Conservation (phyloP, 2,797 vertebrate species). For the Botia kubotai region DNA sequence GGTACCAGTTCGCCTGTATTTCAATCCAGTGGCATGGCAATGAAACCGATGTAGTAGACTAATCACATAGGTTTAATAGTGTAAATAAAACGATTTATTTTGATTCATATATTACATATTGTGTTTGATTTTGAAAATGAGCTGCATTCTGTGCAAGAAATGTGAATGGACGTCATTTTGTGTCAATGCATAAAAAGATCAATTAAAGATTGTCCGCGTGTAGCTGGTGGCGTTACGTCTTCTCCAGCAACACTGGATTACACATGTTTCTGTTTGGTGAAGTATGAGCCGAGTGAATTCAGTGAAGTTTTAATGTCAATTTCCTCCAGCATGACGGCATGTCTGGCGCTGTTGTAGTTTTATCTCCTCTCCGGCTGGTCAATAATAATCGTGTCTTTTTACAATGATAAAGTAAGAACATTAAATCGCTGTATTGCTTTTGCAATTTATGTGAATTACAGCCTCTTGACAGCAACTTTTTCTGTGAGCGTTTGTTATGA, state of each 20-base stretch:
- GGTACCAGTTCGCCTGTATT: conserved; percentile 73
- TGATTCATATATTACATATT: background rate
- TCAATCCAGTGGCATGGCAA: background rate
- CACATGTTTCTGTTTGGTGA: conserved; percentile 72
- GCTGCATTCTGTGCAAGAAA: background rate
- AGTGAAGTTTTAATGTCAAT: conserved; percentile 65
- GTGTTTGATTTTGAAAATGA: background rate
- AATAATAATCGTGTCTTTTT: conserved; percentile 65
- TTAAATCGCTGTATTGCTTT: conserved; percentile 14
- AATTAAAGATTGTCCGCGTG: conserved; percentile 2
- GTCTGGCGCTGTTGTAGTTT: conserved; percentile 70
- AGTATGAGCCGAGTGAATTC: conserved; percentile 64
- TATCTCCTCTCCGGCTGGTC: conserved; percentile 63
- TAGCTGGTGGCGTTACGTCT: conserved; percentile 3
- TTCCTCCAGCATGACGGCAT: conserved; percentile 67
- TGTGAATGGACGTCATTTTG: background rate
- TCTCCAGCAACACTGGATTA: conserved; percentile 59
- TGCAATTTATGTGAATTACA: conserved; percentile 64
- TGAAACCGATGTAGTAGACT: too few species aligned
- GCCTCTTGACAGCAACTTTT: conserved; percentile 64
- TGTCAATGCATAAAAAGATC: background rate
- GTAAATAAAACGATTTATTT: background rate
- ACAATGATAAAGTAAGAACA: conserved; percentile 63
- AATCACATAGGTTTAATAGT: too few species aligned
- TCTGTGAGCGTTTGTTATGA: conserved; percentile 41